A percentile compares a stretch with the other conserved stretches of the same genome.
These are phyloP conservation scores for Stramonita haemastoma DNA, from an alignment of 2,888 invertebrate genomes.

Conservation along the genomic window DNA sequence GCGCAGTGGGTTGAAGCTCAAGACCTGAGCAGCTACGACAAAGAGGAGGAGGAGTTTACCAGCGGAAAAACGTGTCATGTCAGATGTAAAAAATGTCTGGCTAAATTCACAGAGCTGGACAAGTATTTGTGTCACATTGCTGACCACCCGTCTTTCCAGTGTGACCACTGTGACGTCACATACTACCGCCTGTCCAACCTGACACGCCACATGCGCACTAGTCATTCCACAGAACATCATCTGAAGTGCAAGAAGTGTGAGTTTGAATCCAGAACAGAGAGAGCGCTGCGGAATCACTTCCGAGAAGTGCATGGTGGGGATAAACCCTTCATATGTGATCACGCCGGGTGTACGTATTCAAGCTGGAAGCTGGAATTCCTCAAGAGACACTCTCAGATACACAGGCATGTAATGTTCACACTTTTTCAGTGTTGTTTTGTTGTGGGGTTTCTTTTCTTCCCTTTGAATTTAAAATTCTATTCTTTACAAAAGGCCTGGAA, in stretches of 20 bases:
- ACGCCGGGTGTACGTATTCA: conserved; percentile 56
- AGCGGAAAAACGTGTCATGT: conserved; percentile 32
- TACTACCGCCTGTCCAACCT: conserved; percentile 57
- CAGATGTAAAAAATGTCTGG: conserved; percentile 42
- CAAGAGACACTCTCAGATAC: conserved; percentile 40
- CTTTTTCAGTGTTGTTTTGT: neutral
- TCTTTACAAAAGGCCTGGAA: too few relatives aligned
- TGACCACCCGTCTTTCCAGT: conserved; percentile 50
- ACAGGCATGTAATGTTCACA: conserved; percentile 22
- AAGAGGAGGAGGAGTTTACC: conserved; percentile 41
- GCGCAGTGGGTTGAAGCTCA: conserved; percentile 25
- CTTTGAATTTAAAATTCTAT: neutral
- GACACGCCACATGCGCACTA: conserved; percentile 56
- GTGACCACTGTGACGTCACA: conserved; percentile 56
- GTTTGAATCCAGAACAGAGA: conserved; percentile 51
- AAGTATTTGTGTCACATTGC: conserved; percentile 41
- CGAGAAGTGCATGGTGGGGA: conserved; percentile 51
- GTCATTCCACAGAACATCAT: conserved; percentile 51
- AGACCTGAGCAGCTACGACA: neutral
- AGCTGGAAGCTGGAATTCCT: conserved; percentile 52
- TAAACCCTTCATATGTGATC: conserved; percentile 59
- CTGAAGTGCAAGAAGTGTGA: conserved; percentile 57
- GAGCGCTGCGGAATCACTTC: conserved; percentile 54
- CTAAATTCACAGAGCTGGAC: conserved; percentile 39
- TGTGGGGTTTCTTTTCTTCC: neutral